Evolutionary conservation across 2,888 invertebrate species (phyloP), one percentile per base, ranked within the genome.

Genomic region (Tipula helvola): DNA sequence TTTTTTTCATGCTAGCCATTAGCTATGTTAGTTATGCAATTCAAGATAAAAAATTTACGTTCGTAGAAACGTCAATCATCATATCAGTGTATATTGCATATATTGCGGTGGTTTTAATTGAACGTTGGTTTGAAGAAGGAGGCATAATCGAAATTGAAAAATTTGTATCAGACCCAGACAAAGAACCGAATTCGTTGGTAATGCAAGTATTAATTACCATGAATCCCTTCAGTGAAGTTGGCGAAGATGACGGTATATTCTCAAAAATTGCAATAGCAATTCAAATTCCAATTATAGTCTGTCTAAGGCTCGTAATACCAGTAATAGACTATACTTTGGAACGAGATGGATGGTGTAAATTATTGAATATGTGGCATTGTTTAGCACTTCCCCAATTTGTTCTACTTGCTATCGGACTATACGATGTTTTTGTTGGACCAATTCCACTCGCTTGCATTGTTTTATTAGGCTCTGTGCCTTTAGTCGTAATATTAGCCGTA

Each of bases 341-440:
- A 87, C 91, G 91, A 87, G 90, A 92, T 87, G 93, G 93, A 86
- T 95, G 94, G 94, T 93, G 93, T 87, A 92, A 93, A 88, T 90
- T 93, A 83, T 90, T 94, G 16, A 93, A 93, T 88, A 91, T 92
- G 57, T 87, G 93, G 4, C 94, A 94, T 88, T 90, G 93, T 86
- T 89, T 93, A 44, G 88, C 92, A 12, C 91, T 93, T 18, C 93
- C 93, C 28, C 71, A 87, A 52, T 18, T 42, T 39, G 36, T 12
- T 41, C n/a, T 42, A 18, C 39, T 87, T 18, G 18, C 10, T 10
- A 86, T 39, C 1, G 5, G n/a, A 39, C 3, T 13, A n/a, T 0
- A 0, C 10, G 2, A n/a, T 0, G 12, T 36, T 83, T 7, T 0
- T 7, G 1, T 57, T 5, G 8, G 8, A 1, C 3, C 2, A 0